These are phyloP conservation scores for Dione juno DNA, from an alignment of 2,888 invertebrate species.

Conservation along the genomic window DNA sequence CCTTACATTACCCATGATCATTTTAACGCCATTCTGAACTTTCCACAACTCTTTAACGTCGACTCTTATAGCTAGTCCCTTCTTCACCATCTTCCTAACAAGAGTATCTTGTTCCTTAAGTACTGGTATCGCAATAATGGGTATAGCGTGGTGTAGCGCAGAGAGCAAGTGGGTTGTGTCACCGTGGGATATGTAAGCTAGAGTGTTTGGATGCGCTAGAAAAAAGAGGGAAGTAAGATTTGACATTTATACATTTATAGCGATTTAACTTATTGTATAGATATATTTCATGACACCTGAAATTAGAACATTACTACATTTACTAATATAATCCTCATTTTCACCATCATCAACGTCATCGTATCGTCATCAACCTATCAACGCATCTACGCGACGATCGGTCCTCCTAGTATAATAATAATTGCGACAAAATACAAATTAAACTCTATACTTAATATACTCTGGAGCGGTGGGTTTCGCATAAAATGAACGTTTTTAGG, in stretches of 20 bases:
- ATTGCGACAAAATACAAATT: background rate
- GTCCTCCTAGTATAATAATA: too few relatives aligned
- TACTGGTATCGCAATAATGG: slow-evolving; percentile 58
- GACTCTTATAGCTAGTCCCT: slow-evolving; percentile 54
- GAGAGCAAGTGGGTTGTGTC: slow-evolving; percentile 56
- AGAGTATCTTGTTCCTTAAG: slow-evolving; percentile 58
- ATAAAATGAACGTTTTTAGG: slow-evolving; percentile 64
- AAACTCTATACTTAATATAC: slow-evolving; percentile 61
- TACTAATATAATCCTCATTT: too few relatives aligned
- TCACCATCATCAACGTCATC: too few relatives aligned
- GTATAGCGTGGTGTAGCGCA: slow-evolving; percentile 60
- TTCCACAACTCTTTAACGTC: slow-evolving; percentile 53
- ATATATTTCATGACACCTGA: too few relatives aligned
- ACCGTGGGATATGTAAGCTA: slow-evolving; percentile 58
- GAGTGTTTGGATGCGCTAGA: slow-evolving; percentile 60
- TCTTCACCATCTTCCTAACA: slow-evolving; percentile 49
- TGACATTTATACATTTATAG: too few relatives aligned
- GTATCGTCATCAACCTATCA: too few relatives aligned
- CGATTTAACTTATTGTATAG: too few relatives aligned
- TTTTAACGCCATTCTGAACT: slow-evolving; percentile 54
- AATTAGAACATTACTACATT: too few relatives aligned
- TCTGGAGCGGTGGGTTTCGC: slow-evolving; percentile 69
- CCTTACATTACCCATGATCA: slow-evolving; percentile 57
- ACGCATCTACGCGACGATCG: too few relatives aligned
- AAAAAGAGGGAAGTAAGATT: background rate